These are phyloP conservation scores for Falcaria lacertinaria DNA, from an alignment of 2,888 invertebrate genomes.

Conservation along the genomic window DNA sequence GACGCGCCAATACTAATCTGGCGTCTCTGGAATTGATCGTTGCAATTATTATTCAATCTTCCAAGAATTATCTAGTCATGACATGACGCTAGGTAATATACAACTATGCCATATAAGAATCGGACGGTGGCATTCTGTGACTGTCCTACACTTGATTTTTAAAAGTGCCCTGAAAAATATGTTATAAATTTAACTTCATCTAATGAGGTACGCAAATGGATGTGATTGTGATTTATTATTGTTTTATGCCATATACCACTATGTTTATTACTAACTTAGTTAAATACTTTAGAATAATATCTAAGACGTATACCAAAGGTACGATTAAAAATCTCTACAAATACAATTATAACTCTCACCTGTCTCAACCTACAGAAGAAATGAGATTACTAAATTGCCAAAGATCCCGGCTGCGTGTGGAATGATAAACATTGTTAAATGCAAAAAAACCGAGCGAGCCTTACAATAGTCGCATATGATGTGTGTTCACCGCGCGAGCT, in stretches of 20 bases:
- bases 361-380: slow-evolving; percentile 55
- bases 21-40: too few species aligned
- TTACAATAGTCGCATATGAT: too few species aligned
- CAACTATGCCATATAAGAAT: slow-evolving; percentile 15
- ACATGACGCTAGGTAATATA: slow-evolving; percentile 11
- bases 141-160: slow-evolving; percentile 11
- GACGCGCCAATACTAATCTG: too few species aligned
- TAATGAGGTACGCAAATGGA: slow-evolving; percentile 50
- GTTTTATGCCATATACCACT: slow-evolving; percentile 14
- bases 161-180: slow-evolving; percentile 54
- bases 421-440: slow-evolving; percentile 49
- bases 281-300: neutral
- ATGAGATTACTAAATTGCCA: slow-evolving; percentile 71
- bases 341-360: slow-evolving; percentile 12
- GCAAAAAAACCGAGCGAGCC: slow-evolving; percentile 27
- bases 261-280: slow-evolving; percentile 2
- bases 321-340: neutral
- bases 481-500: too few species aligned
- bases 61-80: too few species aligned
- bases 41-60: too few species aligned
- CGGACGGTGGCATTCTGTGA: slow-evolving; percentile 39
- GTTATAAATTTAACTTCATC: slow-evolving; percentile 25
- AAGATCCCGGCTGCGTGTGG: slow-evolving; percentile 54
- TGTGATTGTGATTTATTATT: slow-evolving; percentile 24
- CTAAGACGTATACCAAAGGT: too few species aligned